Percentiles rank a stretch among this genome's conserved stretches.
Conservation (phyloP, 2,888 invertebrate species). For the Rhingia rostrata region DNA sequence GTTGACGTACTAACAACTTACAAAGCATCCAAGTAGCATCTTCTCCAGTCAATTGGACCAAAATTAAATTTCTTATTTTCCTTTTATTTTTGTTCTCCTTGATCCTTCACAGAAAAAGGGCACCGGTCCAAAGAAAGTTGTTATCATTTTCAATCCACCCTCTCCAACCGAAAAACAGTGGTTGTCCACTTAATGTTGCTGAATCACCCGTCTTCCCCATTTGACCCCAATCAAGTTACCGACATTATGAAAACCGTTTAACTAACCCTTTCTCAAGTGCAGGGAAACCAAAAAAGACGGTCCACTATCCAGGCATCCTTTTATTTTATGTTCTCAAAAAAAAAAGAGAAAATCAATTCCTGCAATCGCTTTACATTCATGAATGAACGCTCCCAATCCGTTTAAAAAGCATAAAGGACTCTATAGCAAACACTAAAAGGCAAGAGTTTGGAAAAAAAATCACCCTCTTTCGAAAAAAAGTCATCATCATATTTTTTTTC, state of each 20-base stretch:
- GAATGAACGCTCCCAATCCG: slow-evolving; percentile 37
- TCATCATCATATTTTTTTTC: slow-evolving; percentile 3
- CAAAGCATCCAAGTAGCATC: slow-evolving; percentile 6
- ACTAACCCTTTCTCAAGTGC: slow-evolving; percentile 56
- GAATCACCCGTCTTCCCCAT: slow-evolving; percentile 15
- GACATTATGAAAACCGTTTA: slow-evolving; percentile 58
- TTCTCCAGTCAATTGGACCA: slow-evolving; percentile 50
- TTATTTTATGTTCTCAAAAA: not conserved
- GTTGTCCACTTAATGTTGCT: slow-evolving; percentile 24
- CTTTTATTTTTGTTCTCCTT: slow-evolving; percentile 51
- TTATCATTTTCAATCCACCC: slow-evolving; percentile 39
- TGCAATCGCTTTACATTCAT: slow-evolving; percentile 53
- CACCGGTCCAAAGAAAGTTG: slow-evolving; percentile 18
- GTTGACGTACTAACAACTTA: not conserved
- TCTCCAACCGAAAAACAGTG: not conserved
- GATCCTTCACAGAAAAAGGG: slow-evolving; percentile 48
- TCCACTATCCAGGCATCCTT: slow-evolving; percentile 1
- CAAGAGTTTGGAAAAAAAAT: slow-evolving; percentile 5
- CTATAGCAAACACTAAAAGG: not conserved
- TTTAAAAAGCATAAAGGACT: slow-evolving; percentile 45
- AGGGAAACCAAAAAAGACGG: slow-evolving; percentile 25
- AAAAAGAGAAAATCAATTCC: slow-evolving; percentile 37
- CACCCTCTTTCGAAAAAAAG: not conserved
- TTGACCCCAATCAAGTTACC: slow-evolving; percentile 68
- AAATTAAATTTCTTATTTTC: slow-evolving; percentile 63